phyloP scores from a whole-genome alignment of 2,797 vertebrate species.

The Nannoperca australis region DNA sequence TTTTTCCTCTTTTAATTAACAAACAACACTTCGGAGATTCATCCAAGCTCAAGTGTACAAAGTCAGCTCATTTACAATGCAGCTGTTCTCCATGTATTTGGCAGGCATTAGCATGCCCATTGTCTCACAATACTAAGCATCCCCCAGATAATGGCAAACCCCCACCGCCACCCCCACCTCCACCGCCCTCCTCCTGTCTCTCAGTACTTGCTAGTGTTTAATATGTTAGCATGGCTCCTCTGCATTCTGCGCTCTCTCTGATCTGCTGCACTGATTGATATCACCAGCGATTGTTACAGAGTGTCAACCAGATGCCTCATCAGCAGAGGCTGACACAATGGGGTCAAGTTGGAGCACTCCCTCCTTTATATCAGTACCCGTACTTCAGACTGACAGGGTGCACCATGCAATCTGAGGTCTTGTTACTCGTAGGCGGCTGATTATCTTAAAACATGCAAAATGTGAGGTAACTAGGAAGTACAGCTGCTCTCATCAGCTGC shows the following conservation, averaged over 20 bases:
- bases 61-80: slow-evolving; percentile 70
- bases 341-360: slow-evolving; percentile 67
- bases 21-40: slow-evolving; percentile 65
- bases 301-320: slow-evolving; percentile 79
- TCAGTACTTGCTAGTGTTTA: slow-evolving; percentile 57
- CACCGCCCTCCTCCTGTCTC: slow-evolving; percentile 12
- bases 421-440: slow-evolving; percentile 27
- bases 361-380: slow-evolving; percentile 40
- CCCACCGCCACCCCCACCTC: not conserved
- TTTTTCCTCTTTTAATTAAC: slow-evolving; percentile 67
- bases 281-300: slow-evolving; percentile 71
- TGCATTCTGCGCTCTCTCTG: slow-evolving; percentile 58
- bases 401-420: slow-evolving; percentile 30
- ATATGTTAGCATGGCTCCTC: slow-evolving; percentile 62
- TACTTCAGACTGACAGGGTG: slow-evolving; percentile 53
- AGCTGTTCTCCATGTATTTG: slow-evolving; percentile 58
- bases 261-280: slow-evolving; percentile 79
- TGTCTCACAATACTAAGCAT: slow-evolving; percentile 65
- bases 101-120: slow-evolving; percentile 73
- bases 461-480: slow-evolving; percentile 22
- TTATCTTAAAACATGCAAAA: slow-evolving; percentile 58
- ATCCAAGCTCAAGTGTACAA: slow-evolving; percentile 48
- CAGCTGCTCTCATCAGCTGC: slow-evolving; percentile 24
- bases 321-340: slow-evolving; percentile 77
- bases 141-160: slow-evolving; percentile 61